Base-by-base conservation (phyloP, 2,797 vertebrate species). In the Pelobates cultripes region DNA sequence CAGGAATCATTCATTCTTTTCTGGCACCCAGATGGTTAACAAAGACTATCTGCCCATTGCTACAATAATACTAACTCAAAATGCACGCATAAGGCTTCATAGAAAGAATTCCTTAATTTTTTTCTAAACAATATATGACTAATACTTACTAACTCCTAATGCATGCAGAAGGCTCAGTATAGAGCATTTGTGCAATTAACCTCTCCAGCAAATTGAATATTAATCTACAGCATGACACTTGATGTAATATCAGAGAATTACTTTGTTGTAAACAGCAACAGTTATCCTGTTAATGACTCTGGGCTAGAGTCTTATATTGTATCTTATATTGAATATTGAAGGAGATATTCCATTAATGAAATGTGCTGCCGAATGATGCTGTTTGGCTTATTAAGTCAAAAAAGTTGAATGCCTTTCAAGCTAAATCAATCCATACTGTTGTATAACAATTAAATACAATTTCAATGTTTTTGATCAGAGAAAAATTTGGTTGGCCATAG, bases 31-130 rank as follows among this genome's bases (percentile, higher is more conserved):
- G 7, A 41, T 0, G 41, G 53, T 12, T 70, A 61, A 45, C 71
- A 78, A 63, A 79, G 14, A 17, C 28, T n/a, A n/a, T n/a, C n/a
- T n/a, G n/a, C n/a, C n/a, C 17, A 17, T 17, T 78, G 70, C 78
- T 73, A 84, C 82, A 84, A 84, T 79, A 84, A 84, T 84, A 84
- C 82, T 84, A 84, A 84, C 75, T 55, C 77, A 79, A 84, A 84
- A 84, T 84, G 82, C 82, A 84, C 82, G 77, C 82, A 84, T 84
- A 84, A 79, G 47, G 70, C 77, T 84, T 84, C 41, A 45, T 72
- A 84, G 68, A 84, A 84, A 63, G 82, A 73, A 64, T 75, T 76
- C 67, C 45, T 76, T 79, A 44, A 76, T 73, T 12, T 71, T 14
- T 45, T 67, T 28, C 5, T n/a, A 28, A 64, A 67, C 43, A 77